Evolutionary conservation across 2,797 vertebrate genomes (phyloP).

Genomic region (Schizopygopsis pylzovi): DNA sequence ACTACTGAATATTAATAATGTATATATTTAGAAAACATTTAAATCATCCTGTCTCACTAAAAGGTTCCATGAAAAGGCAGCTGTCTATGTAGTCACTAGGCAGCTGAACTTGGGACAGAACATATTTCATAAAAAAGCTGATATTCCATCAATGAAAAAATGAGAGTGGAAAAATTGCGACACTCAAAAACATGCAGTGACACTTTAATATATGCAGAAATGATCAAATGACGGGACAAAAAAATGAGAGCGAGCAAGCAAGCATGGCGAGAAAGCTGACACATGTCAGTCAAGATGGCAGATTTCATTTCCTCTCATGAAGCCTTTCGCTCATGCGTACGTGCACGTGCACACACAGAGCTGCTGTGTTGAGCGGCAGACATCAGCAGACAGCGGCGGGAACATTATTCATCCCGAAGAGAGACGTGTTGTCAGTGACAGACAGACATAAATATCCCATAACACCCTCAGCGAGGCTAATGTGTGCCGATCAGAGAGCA

Average conservation of each 20-base stretch:
- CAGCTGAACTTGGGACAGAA: background rate
- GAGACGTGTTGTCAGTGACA: slow-evolving; percentile 74
- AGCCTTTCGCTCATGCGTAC: slow-evolving; percentile 60
- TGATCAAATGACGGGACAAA: background rate
- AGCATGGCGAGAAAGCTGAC: slow-evolving; percentile 59
- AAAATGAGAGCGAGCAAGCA: slow-evolving; percentile 1
- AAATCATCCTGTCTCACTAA: background rate
- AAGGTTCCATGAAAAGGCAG: background rate
- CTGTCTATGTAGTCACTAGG: background rate
- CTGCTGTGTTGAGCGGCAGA: slow-evolving; percentile 61
- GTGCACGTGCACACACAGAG: slow-evolving; percentile 50
- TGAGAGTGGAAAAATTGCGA: background rate
- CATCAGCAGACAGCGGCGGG: slow-evolving; percentile 69
- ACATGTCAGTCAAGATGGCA: slow-evolving; percentile 71
- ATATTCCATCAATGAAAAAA: slow-evolving; percentile 12
- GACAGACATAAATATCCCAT: slow-evolving; percentile 78
- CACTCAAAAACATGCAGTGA: background rate
- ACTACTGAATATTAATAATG: background rate
- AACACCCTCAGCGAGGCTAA: slow-evolving; percentile 77
- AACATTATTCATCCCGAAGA: slow-evolving; percentile 77
- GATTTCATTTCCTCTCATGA: slow-evolving; percentile 69
- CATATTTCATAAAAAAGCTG: background rate
- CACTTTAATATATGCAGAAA: slow-evolving; percentile 25
- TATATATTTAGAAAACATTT: background rate
- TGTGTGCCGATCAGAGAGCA: slow-evolving; percentile 75